These are phyloP conservation scores for Drepana falcataria DNA, from an alignment of 2,888 invertebrate genomes.

Conservation along the genomic window DNA sequence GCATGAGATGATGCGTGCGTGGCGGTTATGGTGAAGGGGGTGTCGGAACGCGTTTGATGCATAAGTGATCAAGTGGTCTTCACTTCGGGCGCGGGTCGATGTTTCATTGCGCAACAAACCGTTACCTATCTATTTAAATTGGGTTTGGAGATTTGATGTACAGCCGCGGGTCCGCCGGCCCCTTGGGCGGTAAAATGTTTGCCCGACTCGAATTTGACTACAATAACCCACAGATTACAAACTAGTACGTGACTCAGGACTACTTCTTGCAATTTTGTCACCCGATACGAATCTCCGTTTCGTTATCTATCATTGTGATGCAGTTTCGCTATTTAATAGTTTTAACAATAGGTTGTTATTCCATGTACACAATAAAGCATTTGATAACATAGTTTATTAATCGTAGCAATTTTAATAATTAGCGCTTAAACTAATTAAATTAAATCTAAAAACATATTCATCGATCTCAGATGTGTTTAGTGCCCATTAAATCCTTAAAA, in stretches of 20 bases:
- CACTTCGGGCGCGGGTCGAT: conserved; percentile 54
- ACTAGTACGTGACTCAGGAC: conserved; percentile 46
- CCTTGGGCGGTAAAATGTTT: conserved; percentile 37
- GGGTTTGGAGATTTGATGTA: conserved; percentile 58
- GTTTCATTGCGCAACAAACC: conserved; percentile 69
- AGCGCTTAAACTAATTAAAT: no score
- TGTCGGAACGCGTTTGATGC: conserved; percentile 68
- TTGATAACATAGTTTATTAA: no score
- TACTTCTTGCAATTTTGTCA: conserved; percentile 46
- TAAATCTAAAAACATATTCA: background rate
- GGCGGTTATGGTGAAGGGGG: conserved; percentile 29
- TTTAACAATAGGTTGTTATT: background rate
- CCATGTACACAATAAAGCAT: background rate
- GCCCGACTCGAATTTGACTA: conserved; percentile 30
- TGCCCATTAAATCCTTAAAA: no score
- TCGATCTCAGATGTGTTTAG: no score
- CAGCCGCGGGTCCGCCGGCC: conserved; percentile 27
- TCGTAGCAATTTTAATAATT: no score
- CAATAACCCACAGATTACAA: conserved; percentile 49
- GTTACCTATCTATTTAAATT: conserved; percentile 71
- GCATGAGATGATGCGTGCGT: conserved; percentile 27
- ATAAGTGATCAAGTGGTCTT: conserved; percentile 66
- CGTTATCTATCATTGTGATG: conserved; percentile 22
- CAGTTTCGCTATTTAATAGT: background rate
- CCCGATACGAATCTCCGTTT: conserved; percentile 25